Evolutionary conservation across 2,113 vertebrate species (phyloP), one percentile per base, ranked within the genome.

Genomic region (Egretta garzetta): DNA sequence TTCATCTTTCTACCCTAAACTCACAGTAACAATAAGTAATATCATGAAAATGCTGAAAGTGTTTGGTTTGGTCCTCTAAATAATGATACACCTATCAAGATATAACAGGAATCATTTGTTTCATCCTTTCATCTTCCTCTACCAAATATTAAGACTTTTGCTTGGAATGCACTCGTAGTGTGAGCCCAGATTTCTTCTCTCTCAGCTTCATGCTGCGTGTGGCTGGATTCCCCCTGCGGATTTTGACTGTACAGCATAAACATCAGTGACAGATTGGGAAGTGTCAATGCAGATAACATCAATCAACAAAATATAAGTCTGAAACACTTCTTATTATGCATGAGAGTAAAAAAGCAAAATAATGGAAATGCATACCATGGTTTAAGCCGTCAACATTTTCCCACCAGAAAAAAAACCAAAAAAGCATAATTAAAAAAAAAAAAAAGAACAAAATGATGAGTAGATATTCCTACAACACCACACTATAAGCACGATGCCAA

Each of bases 301-400:
- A 95, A 92, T 90, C 82, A 97, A 96, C 93, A 95, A 93, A 91
- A 96, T 52, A 43, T 32, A 97, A 95, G 72, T 86, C 59, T 52
- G 68, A 95, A 97, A 96, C 74, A 91, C 89, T 95, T 90, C 92
- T 97, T 97, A 93, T 97, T 98, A 98, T 98, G 98, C 97, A 98
- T 97, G 98, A 98, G 97, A 97, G 97, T 93, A 91, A 94, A 98
- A 97, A 97, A 93, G 96, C 97, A 98, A 98, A 98, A 97, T 93
- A 97, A 98, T 98, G 98, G 95, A 97, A 98, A 98, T 93, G 98
- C 95, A 98, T 96, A 98, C 95, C 96, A 98, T 95, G 89, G 97
- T 97, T 97, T 96, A 98, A 98, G 88, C 97, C 97, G 97, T 96
- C 97, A 96, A 97, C 98, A 97, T 95, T 96, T 95, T 97, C 98